Conservation (phyloP, 2,888 invertebrate genomes). For the Apeira syringaria region DNA sequence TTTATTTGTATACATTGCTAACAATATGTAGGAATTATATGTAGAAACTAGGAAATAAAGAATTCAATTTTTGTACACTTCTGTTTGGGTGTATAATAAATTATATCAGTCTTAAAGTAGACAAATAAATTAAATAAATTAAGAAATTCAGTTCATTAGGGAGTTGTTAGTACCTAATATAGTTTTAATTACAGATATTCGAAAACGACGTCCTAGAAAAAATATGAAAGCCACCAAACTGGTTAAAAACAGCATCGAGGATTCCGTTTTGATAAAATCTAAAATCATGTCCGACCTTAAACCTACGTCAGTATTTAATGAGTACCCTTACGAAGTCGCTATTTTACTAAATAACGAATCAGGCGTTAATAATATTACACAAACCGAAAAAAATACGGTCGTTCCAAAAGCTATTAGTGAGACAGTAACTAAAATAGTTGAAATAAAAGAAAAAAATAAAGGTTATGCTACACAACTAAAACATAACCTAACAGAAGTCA, state of each 20-base stretch:
- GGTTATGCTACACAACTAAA: conserved; percentile 13
- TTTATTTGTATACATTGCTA: no score
- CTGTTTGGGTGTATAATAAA: no score
- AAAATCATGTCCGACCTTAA: conserved; percentile 45
- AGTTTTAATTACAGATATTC: conserved; percentile 34
- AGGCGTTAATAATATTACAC: not conserved
- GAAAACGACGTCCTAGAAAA: conserved; percentile 38
- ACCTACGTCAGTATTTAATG: conserved; percentile 50
- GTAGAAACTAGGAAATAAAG: no score
- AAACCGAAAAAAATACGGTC: not conserved
- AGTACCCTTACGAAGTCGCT: conserved; percentile 62
- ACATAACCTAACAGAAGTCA: conserved; percentile 10
- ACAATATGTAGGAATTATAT: no score
- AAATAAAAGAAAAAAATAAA: conserved; percentile 27
- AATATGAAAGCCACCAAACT: conserved; percentile 38
- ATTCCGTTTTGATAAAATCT: conserved; percentile 33
- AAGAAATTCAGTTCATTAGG: no score
- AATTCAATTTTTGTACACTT: no score
- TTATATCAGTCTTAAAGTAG: no score
- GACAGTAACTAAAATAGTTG: not conserved
- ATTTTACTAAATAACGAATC: conserved; percentile 38
- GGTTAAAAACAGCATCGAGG: conserved; percentile 28
- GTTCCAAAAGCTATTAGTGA: conserved; percentile 3
- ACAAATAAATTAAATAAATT: no score
- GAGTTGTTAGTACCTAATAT: no score